phyloP scores from a whole-genome alignment of 2,113 vertebrate species.

The Eonycteris spelaea region DNA sequence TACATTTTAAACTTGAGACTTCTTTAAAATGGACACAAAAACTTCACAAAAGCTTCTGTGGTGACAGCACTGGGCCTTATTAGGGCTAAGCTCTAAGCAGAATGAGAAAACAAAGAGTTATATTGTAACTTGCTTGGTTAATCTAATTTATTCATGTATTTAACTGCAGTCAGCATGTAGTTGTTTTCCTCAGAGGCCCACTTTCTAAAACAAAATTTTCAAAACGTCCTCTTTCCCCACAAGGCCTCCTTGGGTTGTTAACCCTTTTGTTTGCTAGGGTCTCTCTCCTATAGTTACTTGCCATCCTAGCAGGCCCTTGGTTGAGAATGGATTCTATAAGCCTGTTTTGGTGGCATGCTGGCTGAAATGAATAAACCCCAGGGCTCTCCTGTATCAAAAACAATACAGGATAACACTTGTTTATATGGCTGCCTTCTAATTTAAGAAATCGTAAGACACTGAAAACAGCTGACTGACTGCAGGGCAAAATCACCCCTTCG shows the following conservation, averaged over 20 bases:
- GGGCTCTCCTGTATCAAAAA: not conserved
- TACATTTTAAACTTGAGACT: conserved; percentile 4
- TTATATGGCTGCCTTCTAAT: not conserved
- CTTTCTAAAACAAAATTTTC: conserved; percentile 59
- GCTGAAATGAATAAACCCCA: not conserved
- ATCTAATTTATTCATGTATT: conserved; percentile 60
- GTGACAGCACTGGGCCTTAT: conserved; percentile 29
- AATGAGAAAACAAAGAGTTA: conserved; percentile 57
- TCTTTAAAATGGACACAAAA: conserved; percentile 4
- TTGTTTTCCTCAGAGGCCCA: conserved; percentile 57
- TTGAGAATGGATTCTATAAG: not conserved
- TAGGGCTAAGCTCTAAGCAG: conserved; percentile 35
- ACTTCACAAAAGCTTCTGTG: conserved; percentile 13
- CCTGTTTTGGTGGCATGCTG: not conserved
- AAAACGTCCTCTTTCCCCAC: conserved; percentile 44
- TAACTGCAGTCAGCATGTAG: conserved; percentile 58
- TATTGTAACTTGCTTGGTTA: conserved; percentile 47
- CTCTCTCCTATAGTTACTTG: not conserved
- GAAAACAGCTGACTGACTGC: not conserved
- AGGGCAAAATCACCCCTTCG: not conserved
- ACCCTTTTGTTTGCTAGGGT: not conserved
- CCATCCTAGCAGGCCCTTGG: not conserved
- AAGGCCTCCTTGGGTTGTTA: conserved; percentile 46
- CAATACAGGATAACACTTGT: not conserved
- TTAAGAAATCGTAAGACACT: not conserved